Evolutionary conservation across 2,797 vertebrate species (phyloP), one percentile per base, ranked within the genome.

Genomic region (Uromys caudimaculatus): DNA sequence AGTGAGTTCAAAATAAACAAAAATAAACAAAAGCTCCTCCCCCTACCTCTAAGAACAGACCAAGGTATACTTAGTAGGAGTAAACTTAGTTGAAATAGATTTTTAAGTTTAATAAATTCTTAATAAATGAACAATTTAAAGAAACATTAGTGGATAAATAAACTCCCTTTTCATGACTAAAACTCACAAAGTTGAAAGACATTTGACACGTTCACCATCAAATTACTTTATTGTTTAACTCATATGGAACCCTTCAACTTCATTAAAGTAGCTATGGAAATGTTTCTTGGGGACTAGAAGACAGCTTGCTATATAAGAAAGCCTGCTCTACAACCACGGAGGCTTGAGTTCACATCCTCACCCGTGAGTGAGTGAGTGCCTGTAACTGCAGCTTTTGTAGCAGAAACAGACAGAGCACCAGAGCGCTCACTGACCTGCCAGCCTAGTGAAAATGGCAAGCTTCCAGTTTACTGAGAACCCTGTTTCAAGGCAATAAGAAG

Each of bases 171-270:
- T 47, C 24, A 81, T 32, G 6, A 93, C 92, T 2, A 83, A 17
- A 89, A 67, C 29, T 92, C 50, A 95, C n/a, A 78, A 90, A 94
- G 69, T 81, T 54, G 81, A 93, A 97, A 93, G 71, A 6, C 35
- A 77, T 16, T 38, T 71, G 35, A 32, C 71, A 90, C 81, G 64
- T 69, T 69, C 13, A 47, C 7, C 23, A n/a, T n/a, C 35, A 86
- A 83, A 60, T 83, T 85, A 92, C 69, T 95, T 93, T 88, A 85
- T 24, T 75, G 23, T 95, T 78, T n/a, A 1, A 78, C 38, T 81
- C 50, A 32, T 41, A 35, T 3, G 47, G 90, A 56, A 69, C 32
- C 69, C 52, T 94, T 95, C 87, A 78, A 91, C 35, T 38, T 83
- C 35, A 93, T 89, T 91, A 91, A 88, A 52, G 58, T 23, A 90